phyloP scores from a whole-genome alignment of 1,140 invertebrate genomes.

The Phenacoccus solenopsis region DNA sequence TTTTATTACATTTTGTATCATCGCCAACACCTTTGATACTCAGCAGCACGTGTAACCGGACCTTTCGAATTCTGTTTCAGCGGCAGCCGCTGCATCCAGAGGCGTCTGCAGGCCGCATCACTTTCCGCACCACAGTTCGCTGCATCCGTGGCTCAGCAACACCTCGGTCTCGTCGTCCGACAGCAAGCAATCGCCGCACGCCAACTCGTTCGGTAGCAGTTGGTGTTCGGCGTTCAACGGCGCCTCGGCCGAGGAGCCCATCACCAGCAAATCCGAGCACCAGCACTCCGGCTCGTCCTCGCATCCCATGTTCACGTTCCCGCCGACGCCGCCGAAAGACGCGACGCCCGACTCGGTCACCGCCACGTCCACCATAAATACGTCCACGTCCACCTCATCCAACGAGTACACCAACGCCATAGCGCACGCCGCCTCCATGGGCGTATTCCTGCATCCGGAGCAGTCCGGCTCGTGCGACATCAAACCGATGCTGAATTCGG shows the following conservation, averaged over 20 bases:
- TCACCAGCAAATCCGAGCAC: conserved; percentile 13
- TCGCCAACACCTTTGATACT: too few species aligned
- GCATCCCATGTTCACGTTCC: conserved; percentile 28
- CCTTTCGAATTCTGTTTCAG: not conserved
- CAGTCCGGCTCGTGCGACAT: conserved; percentile 25
- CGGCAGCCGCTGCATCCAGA: conserved; percentile 5
- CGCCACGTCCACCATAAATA: conserved; percentile 23
- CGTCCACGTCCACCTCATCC: conserved; percentile 22
- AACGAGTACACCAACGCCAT: conserved; percentile 25
- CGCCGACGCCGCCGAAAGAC: conserved; percentile 27
- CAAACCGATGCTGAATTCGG: conserved; percentile 26
- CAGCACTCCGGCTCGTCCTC: conserved; percentile 19
- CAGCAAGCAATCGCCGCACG: conserved; percentile 17
- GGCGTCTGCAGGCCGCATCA: conserved; percentile 23
- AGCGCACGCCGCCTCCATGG: conserved; percentile 27
- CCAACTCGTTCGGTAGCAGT: conserved; percentile 16
- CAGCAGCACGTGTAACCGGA: not conserved
- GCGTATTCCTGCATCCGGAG: conserved; percentile 27
- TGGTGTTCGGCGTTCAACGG: conserved; percentile 18
- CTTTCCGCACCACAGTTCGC: conserved; percentile 23
- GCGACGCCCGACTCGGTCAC: conserved; percentile 27
- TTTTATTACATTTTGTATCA: too few species aligned
- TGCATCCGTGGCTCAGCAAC: conserved; percentile 23
- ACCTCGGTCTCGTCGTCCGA: conserved; percentile 9
- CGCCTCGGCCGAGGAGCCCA: not conserved